These are phyloP conservation scores for Dipus sagitta DNA, from an alignment of 2,797 vertebrate species.

Conservation along the genomic window DNA sequence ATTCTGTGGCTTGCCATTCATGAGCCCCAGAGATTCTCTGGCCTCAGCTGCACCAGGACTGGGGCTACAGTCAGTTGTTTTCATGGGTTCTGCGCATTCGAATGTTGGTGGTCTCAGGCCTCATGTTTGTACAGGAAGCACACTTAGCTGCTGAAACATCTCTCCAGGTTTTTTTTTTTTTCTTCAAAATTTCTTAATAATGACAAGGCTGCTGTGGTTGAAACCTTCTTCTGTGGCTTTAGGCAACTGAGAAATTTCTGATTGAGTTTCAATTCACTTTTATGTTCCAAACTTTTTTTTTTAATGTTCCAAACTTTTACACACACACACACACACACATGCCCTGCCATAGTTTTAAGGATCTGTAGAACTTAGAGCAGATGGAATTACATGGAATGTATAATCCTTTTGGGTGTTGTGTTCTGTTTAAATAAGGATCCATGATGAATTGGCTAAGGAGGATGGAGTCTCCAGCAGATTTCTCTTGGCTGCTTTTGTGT, in stretches of 20 bases:
- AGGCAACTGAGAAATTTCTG: conserved; percentile 1
- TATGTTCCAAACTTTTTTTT: background rate
- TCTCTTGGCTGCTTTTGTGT: conserved; percentile 35
- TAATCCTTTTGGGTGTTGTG: conserved; percentile 38
- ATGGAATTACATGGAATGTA: conserved; percentile 58
- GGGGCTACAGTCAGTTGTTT: too few species aligned
- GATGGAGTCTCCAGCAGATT: background rate
- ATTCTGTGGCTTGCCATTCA: too few species aligned
- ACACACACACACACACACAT: too few species aligned
- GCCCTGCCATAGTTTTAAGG: background rate
- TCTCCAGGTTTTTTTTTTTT: background rate
- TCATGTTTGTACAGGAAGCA: too few species aligned
- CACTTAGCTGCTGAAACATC: too few species aligned
- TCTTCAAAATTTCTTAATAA: background rate
- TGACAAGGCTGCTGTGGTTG: rapidly evolving
- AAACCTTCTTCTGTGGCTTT: background rate
- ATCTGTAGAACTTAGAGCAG: conserved; percentile 31
- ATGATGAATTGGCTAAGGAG: background rate
- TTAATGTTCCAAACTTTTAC: conserved; percentile 7
- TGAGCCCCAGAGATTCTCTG: too few species aligned
- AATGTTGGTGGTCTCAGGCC: background rate
- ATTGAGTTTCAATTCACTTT: background rate
- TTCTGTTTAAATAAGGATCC: conserved; percentile 59
- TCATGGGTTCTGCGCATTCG: too few species aligned
- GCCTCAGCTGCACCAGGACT: too few species aligned